Percentiles rank a stretch among this genome's conserved stretches.
phyloP scores from a whole-genome alignment of 2,888 invertebrate genomes.

The Sphinx pinastri region DNA sequence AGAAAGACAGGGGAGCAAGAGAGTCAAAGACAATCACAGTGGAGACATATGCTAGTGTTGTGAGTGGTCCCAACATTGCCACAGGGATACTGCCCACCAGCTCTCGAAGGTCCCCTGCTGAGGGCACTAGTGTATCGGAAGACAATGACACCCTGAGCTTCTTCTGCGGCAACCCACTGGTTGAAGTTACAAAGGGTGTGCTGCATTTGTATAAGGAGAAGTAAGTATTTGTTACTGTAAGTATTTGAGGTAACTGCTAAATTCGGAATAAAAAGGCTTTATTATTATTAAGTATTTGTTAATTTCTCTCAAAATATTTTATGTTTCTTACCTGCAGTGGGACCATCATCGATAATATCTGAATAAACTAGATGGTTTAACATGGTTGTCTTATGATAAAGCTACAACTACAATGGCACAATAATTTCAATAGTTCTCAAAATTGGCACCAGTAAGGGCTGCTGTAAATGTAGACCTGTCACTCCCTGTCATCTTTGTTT shows the following conservation, averaged over 20 bases:
- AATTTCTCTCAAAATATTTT: too few relatives aligned
- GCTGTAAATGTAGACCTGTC: too few relatives aligned
- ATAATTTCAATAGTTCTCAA: too few relatives aligned
- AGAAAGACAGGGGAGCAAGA: constrained; percentile 87
- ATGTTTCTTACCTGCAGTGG: too few relatives aligned
- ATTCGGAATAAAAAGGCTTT: too few relatives aligned
- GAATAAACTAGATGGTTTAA: too few relatives aligned
- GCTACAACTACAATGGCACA: too few relatives aligned
- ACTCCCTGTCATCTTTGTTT: too few relatives aligned
- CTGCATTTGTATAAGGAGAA: constrained; percentile 98
- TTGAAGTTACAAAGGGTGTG: constrained; percentile 98
- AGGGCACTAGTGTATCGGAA: constrained; percentile 57
- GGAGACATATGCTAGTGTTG: constrained; percentile 89
- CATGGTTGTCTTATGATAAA: too few relatives aligned
- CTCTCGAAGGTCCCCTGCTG: constrained; percentile 83
- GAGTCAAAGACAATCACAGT: constrained; percentile 89
- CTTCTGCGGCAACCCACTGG: constrained; percentile 98
- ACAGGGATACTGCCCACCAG: constrained; percentile 85
- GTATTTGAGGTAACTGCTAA: too few relatives aligned
- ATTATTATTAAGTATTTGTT: constrained; percentile 81
- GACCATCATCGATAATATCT: too few relatives aligned
- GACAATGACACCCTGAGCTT: constrained; percentile 87
- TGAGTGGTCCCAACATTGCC: constrained; percentile 79
- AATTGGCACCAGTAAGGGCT: too few relatives aligned
- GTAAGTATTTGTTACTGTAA: constrained; percentile 84